Conservation (phyloP, 2,113 vertebrate genomes). For the Platichthys stellatus region DNA sequence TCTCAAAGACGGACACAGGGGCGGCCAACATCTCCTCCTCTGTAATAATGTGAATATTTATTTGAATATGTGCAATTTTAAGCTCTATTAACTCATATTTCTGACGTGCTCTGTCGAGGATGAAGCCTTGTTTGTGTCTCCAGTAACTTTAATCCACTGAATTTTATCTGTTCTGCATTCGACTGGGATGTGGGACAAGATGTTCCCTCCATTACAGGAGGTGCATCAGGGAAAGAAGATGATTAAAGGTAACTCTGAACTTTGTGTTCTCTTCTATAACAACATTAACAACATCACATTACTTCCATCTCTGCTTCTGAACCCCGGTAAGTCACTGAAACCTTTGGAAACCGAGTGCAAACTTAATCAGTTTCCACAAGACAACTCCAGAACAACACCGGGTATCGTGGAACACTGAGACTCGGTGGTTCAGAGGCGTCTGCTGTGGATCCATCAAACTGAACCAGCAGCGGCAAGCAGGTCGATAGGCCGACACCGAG, state of each 20-base stretch:
- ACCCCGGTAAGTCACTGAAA: neutral
- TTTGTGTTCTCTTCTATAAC: neutral
- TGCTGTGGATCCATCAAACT: conserved; percentile 54
- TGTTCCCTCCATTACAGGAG: neutral
- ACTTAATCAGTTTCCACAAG: no score
- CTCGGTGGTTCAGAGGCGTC: neutral
- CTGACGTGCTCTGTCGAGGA: neutral
- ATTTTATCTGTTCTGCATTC: neutral
- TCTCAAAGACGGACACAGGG: neutral
- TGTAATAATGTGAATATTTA: neutral
- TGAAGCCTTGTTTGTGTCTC: neutral
- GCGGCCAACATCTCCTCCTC: neutral
- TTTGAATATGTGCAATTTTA: neutral
- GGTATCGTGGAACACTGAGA: conserved; percentile 10
- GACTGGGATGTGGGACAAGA: neutral
- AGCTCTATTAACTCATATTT: neutral
- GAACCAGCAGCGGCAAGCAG: conserved; percentile 56
- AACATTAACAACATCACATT: neutral
- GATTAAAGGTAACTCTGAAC: conserved; percentile 11
- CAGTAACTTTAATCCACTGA: neutral
- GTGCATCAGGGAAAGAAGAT: neutral
- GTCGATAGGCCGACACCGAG: conserved; percentile 63
- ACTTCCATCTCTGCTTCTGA: neutral
- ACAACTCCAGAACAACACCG: no score
- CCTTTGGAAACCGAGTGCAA: neutral